Evolutionary conservation across 2,797 vertebrate species (phyloP).

Genomic region (Semaprochilodus insignis): DNA sequence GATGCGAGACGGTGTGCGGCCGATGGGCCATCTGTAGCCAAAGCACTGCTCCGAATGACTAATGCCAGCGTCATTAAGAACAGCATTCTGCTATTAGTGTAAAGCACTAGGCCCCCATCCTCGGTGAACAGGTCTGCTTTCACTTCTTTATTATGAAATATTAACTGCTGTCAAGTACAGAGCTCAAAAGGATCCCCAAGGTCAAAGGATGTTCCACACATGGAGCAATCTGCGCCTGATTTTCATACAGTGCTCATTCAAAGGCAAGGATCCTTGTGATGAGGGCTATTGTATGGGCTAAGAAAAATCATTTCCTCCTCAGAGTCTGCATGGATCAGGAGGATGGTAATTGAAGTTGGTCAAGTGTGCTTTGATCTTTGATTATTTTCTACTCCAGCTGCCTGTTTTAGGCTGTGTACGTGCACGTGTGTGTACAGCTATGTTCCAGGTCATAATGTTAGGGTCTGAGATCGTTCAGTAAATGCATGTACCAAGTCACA

Average conservation of each 20-base stretch:
- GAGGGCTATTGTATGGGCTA: conserved; percentile 65
- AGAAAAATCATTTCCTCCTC: conserved; percentile 58
- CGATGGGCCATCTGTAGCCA: conserved; percentile 41
- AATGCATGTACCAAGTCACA: conserved; percentile 1
- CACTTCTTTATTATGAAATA: conserved; percentile 65
- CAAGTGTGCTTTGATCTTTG: conserved; percentile 66
- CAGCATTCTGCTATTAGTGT: conserved; percentile 6
- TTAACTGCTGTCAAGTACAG: conserved; percentile 57
- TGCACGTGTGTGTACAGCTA: conserved; percentile 14
- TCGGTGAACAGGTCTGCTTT: conserved; percentile 47
- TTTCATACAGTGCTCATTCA: conserved; percentile 55
- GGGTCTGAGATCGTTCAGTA: conserved; percentile 6
- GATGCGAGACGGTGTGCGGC: conserved; percentile 44
- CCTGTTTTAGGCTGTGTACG: conserved; percentile 35
- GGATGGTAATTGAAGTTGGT: conserved; percentile 66
- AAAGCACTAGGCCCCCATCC: conserved; percentile 21
- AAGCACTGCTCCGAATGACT: conserved; percentile 48
- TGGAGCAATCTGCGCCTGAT: conserved; percentile 55
- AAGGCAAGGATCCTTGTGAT: conserved; percentile 56
- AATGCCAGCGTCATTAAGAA: conserved; percentile 48
- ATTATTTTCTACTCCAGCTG: conserved; percentile 56
- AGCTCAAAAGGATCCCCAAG: conserved; percentile 63
- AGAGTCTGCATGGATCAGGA: conserved; percentile 49
- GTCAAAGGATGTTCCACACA: conserved; percentile 61
- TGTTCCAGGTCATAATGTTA: background rate